These are phyloP conservation scores for Heloderma charlesbogerti DNA, from an alignment of 2,113 vertebrate species.

Conservation along the genomic window DNA sequence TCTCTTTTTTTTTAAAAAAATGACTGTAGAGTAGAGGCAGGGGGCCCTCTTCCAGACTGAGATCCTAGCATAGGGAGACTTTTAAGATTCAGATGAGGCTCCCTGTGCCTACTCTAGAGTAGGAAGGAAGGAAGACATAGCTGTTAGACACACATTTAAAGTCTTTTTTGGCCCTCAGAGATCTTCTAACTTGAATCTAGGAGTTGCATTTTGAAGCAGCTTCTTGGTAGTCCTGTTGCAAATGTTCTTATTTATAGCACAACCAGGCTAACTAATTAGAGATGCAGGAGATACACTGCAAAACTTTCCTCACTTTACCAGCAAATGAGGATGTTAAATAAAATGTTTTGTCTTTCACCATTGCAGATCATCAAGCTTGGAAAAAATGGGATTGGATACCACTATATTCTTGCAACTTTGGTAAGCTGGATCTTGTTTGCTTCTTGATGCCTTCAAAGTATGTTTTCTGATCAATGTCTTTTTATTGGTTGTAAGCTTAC, in stretches of 20 bases:
- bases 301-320: background rate
- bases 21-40: too few species aligned
- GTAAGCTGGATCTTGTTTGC: slow-evolving; percentile 78
- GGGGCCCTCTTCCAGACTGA: too few species aligned
- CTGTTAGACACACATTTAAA: background rate
- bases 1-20: too few species aligned
- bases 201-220: accelerated
- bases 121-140: too few species aligned
- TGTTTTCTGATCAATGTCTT: background rate
- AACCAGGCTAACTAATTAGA: background rate
- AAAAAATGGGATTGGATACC: slow-evolving; percentile 96
- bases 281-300: background rate
- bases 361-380: slow-evolving; percentile 92
- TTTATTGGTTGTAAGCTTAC: background rate
- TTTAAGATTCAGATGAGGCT: too few species aligned
- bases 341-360: slow-evolving; percentile 55
- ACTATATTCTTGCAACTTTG: slow-evolving; percentile 98
- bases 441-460: background rate
- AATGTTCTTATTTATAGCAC: background rate
- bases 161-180: background rate
- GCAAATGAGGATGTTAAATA: slow-evolving; percentile 22
- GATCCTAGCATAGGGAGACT: too few species aligned
- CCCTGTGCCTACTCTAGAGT: too few species aligned
- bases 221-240: background rate
- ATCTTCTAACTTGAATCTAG: background rate